phyloP scores from a whole-genome alignment of 2,797 vertebrate genomes.

The Mallotus villosus region DNA sequence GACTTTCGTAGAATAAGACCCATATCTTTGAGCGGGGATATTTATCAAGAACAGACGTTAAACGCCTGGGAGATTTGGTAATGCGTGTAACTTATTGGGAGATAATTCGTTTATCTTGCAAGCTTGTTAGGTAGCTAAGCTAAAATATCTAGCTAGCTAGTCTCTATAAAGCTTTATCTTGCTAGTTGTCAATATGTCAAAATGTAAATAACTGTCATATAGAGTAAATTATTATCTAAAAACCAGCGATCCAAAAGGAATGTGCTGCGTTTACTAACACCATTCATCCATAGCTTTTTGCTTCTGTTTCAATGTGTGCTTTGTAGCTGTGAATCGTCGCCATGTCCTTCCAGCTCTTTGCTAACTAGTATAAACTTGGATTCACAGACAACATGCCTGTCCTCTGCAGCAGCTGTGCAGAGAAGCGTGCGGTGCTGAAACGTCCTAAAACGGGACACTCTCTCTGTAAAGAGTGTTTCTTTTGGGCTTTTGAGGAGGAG shows the following conservation, averaged over 20 bases:
- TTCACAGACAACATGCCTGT: conserved; percentile 66
- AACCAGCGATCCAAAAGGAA: no score
- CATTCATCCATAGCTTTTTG: no score
- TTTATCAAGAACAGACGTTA: background rate
- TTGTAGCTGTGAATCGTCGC: no score
- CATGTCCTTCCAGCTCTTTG: background rate
- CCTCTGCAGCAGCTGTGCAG: conserved; percentile 74
- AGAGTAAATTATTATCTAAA: no score
- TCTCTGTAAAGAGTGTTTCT: conserved; percentile 85
- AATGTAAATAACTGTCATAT: no score
- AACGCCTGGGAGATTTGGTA: background rate
- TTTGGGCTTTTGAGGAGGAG: conserved; percentile 85
- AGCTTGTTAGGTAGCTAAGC: background rate
- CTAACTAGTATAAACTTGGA: background rate
- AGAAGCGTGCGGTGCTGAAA: conserved; percentile 76
- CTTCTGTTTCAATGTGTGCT: no score
- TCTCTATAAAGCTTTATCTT: background rate
- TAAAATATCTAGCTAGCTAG: background rate
- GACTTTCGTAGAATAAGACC: background rate
- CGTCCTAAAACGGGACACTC: conserved; percentile 83
- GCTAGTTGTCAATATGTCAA: no score
- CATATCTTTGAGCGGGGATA: no score
- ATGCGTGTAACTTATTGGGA: background rate
- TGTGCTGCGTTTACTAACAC: no score
- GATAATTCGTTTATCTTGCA: background rate